Base-by-base conservation (phyloP, 2,113 vertebrate species). In the Craseonycteris thonglongyai region DNA sequence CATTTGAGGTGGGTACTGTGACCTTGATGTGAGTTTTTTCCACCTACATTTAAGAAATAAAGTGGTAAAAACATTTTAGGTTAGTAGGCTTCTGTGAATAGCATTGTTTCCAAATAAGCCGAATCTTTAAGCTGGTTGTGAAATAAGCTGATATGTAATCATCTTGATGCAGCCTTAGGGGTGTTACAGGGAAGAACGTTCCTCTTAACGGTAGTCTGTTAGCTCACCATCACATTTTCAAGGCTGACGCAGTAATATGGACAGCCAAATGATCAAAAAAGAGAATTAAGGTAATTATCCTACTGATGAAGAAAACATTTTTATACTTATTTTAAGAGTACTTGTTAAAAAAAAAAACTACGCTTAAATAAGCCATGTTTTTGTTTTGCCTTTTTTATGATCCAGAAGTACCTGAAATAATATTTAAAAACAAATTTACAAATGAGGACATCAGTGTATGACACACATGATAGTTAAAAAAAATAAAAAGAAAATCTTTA, bases 21-120 rank as follows among this genome's bases (percentile, higher is more conserved):
- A 98, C 98, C 97, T 98, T 98, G 96, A 95, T 98, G 97, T 99
- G 98, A 97, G 98, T 97, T 98, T 99, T 99, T 98, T 99, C 98
- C 96, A 98, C 98, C 99, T 99, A 99, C 98, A 98, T 98, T 97
- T 97, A 98, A 98, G 98, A 98, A 98, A 98, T 98, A 98, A 98
- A 98, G 95, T 16, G 96, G 98, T 94, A 98, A 98, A 98, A 98
- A 98, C 97, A 98, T 97, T 98, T 97, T 82, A 96, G 95, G 97
- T 98, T 98, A 98, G 96, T 97, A 97, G 96, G 79, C n/a, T 92
- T 95, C 96, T 95, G 91, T 82, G 97, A 96, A 97, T 69, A 93
- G 19, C 71, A 72, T 49, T 81, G 85, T 96, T 98, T 97, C 96
- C 95, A 97, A 94, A 96, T 63, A 90, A 90, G 91, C 89, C 74